These are phyloP conservation scores for Daktulosphaira vitifoliae DNA, from an alignment of 1,140 invertebrate species.

Conservation along the genomic window DNA sequence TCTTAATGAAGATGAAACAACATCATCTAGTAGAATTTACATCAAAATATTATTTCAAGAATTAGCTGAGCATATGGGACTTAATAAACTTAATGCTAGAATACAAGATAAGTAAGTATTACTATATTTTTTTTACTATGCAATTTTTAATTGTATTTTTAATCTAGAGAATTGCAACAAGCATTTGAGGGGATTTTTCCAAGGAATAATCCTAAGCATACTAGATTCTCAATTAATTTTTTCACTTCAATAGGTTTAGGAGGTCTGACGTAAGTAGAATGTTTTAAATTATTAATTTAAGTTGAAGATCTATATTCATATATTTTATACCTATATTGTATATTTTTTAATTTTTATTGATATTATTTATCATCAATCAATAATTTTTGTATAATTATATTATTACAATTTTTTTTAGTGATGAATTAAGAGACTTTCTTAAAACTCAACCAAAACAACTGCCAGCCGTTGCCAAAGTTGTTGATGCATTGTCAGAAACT, in stretches of 20 bases:
- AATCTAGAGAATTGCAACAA: conserved; percentile 67
- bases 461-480: conserved; percentile 9
- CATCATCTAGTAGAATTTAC: conserved; percentile 93
- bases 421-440: conserved; percentile 32
- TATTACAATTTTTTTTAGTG: conserved; percentile 19
- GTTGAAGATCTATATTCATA: too few species aligned
- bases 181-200: conserved; percentile 92
- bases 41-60: conserved; percentile 98
- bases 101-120: conserved; percentile 71
- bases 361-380: too few species aligned
- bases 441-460: conserved; percentile 25
- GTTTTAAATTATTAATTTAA: too few species aligned
- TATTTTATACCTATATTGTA: too few species aligned
- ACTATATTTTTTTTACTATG: conserved; percentile 33
- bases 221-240: conserved; percentile 97
- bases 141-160: conserved; percentile 28
- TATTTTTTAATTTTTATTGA: too few species aligned
- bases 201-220: conserved; percentile 90
- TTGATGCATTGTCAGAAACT: conserved; percentile 6
- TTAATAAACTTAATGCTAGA: conserved; percentile 80
- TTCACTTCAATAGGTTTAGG: conserved; percentile 98
- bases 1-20: conserved; percentile 94
- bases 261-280: conserved; percentile 79
- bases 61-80: conserved; percentile 90
- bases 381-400: too few species aligned